These are phyloP conservation scores for Graphium colonna DNA, from an alignment of 2,888 invertebrate genomes.

Conservation along the genomic window DNA sequence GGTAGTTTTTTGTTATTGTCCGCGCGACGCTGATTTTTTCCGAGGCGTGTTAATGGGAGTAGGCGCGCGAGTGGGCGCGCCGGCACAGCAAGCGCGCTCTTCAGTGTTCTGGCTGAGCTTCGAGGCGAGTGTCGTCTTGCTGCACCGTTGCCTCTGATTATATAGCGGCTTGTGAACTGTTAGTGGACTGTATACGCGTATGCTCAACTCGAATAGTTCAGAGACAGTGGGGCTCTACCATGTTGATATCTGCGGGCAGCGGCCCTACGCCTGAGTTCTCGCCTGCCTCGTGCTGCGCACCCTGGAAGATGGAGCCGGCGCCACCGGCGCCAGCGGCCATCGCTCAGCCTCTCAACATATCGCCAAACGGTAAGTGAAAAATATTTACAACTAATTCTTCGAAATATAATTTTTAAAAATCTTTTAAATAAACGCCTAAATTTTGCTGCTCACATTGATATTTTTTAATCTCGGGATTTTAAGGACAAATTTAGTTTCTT, in stretches of 20 bases:
- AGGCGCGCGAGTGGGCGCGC: constrained; percentile 78
- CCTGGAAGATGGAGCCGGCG: constrained; percentile 84
- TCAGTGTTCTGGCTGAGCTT: constrained; percentile 80
- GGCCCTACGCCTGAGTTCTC: constrained; percentile 79
- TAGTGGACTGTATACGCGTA: constrained; percentile 56
- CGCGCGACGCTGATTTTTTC: constrained; percentile 71
- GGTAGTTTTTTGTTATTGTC: constrained; percentile 77
- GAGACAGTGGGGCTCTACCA: constrained; percentile 65
- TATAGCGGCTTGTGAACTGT: constrained; percentile 45
- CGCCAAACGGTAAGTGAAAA: constrained; percentile 77
- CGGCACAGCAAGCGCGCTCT: constrained; percentile 76
- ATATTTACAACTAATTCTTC: no score
- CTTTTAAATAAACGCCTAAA: no score
- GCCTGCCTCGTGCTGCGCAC: constrained; percentile 79
- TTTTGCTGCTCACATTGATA: no score
- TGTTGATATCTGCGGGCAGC: constrained; percentile 84
- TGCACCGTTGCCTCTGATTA: constrained; percentile 52
- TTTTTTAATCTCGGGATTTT: no score
- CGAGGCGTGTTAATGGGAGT: constrained; percentile 79
- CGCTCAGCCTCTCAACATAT: constrained; percentile 78
- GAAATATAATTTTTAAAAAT: no score
- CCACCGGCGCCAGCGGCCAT: constrained; percentile 75
- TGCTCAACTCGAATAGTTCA: constrained; percentile 48
- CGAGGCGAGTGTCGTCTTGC: constrained; percentile 70
- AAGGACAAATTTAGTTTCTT: no score